Percentiles rank a stretch among this genome's conserved stretches.
phyloP scores from a whole-genome alignment of 92 coral and sea anemone genomes.

The Ricordea florida region DNA sequence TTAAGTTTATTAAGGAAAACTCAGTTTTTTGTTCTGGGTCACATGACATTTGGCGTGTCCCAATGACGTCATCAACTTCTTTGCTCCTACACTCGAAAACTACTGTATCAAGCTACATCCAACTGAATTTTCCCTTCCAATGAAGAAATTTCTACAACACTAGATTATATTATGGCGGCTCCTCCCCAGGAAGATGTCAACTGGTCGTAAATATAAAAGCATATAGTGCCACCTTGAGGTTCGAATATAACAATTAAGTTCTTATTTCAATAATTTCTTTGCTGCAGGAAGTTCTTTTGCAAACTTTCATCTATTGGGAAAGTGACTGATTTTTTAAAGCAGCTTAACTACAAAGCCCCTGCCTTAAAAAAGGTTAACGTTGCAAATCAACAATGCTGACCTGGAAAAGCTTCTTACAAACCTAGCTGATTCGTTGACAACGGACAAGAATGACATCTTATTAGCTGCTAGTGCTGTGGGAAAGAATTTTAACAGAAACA shows the following conservation, averaged over 20 bases:
- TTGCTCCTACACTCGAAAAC: background rate
- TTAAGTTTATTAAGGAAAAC: no score
- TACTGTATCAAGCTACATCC: background rate
- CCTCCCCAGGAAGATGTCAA: no score
- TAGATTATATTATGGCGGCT: no score
- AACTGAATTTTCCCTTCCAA: background rate
- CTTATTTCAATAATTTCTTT: no score
- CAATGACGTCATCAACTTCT: background rate
- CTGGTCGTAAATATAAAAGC: no score
- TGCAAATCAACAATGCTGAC: background rate
- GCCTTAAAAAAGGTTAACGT: constrained; percentile 9
- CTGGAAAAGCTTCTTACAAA: constrained; percentile 18
- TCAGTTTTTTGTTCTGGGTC: background rate
- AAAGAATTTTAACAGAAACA: constrained; percentile 6
- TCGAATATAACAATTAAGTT: no score
- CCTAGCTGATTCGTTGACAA: background rate
- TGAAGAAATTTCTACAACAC: no score
- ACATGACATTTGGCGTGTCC: background rate
- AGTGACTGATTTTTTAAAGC: constrained; percentile 6
- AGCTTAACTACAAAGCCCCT: constrained; percentile 4
- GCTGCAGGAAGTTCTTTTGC: constrained; percentile 4
- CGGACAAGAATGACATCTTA: background rate
- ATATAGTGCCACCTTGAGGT: no score
- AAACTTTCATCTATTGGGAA: constrained; percentile 11
- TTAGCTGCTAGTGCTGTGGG: constrained; percentile 10